Conservation (phyloP, 1,140 invertebrate species). For the Zaprionus taronus region DNA sequence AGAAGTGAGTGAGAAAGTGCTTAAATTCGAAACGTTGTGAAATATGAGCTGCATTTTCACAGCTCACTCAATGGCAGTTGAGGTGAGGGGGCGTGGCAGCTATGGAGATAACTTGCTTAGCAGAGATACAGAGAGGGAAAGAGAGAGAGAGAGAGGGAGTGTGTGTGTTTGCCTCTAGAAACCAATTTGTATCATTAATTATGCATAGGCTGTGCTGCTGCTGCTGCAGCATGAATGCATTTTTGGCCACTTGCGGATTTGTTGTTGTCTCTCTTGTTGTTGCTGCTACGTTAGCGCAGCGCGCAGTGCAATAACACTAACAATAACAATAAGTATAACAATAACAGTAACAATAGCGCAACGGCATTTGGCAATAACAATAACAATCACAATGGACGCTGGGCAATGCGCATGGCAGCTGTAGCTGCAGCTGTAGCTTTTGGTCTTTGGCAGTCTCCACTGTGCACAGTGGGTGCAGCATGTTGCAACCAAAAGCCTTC, state of each 20-base stretch:
- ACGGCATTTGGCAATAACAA: conserved; percentile 20
- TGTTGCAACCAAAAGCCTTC: conserved; percentile 64
- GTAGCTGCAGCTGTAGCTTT: conserved; percentile 56
- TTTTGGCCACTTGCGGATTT: neutral
- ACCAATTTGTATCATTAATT: conserved; percentile 63
- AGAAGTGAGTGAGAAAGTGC: neutral
- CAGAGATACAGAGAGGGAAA: neutral
- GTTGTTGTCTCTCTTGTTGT: conserved; percentile 21
- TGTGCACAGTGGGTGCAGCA: conserved; percentile 1
- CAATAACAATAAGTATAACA: conserved; percentile 33
- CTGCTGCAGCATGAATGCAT: neutral
- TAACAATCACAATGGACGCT: conserved; percentile 25
- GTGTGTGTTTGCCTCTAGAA: neutral
- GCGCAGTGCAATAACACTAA: conserved; percentile 49
- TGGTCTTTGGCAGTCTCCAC: neutral
- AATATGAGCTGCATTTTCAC: conserved; percentile 5
- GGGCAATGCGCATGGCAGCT: conserved; percentile 62
- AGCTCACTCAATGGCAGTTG: neutral
- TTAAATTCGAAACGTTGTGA: neutral
- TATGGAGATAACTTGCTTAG: neutral
- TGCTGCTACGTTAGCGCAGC: conserved; percentile 51
- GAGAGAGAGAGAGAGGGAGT: neutral
- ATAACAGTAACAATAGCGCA: conserved; percentile 5
- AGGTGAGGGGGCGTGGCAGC: neutral
- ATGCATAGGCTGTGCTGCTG: conserved; percentile 49